A percentile compares a stretch with the other conserved stretches of the same genome.
phyloP scores from a whole-genome alignment of 2,888 invertebrate genomes.

The Cryptocheilus praepositus region DNA sequence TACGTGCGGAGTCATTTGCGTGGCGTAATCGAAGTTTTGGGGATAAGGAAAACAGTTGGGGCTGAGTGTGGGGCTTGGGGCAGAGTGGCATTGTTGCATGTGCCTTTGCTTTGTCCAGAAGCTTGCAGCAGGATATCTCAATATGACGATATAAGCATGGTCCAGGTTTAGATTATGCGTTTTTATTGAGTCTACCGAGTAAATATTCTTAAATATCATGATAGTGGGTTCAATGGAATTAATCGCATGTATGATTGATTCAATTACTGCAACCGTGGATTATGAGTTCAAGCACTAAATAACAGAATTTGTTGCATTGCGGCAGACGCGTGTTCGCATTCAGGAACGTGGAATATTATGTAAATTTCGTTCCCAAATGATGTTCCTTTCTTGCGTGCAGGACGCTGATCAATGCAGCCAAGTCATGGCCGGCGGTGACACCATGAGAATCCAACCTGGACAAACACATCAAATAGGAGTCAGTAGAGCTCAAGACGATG shows the following conservation, averaged over 20 bases:
- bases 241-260: slow-evolving; percentile 2
- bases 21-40: too few relatives aligned
- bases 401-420: slow-evolving; percentile 72
- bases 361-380: not conserved
- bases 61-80: too few relatives aligned
- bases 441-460: slow-evolving; percentile 70
- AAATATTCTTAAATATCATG: slow-evolving; percentile 32
- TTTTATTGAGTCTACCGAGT: too few relatives aligned
- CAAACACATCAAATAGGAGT: slow-evolving; percentile 71
- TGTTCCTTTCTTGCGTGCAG: slow-evolving; percentile 42
- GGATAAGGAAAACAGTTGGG: too few relatives aligned
- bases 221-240: slow-evolving; percentile 24
- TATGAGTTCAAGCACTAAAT: too few relatives aligned
- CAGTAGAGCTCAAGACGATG: slow-evolving; percentile 86
- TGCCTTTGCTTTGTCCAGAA: too few relatives aligned
- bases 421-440: slow-evolving; percentile 73
- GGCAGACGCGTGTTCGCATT: not conserved
- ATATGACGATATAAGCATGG: too few relatives aligned
- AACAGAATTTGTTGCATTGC: too few relatives aligned
- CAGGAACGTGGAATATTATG: not conserved
- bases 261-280: too few relatives aligned
- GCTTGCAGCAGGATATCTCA: too few relatives aligned
- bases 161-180: slow-evolving; percentile 7
- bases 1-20: too few relatives aligned
- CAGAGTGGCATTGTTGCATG: too few relatives aligned